A percentile compares a stretch with the other conserved stretches of the same genome.
Evolutionary conservation across 2,888 invertebrate genomes (phyloP).

Genomic region (Eustalomyia histrio): DNA sequence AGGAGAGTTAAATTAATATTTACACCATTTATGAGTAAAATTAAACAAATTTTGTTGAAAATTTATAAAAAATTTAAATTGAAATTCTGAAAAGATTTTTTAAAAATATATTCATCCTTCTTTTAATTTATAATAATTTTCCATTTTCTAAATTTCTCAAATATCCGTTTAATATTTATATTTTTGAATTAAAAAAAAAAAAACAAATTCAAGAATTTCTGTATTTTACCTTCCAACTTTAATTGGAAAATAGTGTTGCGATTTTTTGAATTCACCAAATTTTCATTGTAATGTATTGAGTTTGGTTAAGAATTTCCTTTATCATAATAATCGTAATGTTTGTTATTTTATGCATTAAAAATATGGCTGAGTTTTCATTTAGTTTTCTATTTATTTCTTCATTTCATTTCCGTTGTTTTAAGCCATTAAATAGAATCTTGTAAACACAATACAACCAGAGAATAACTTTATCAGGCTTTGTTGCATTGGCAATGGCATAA

Average conservation of each 20-base stretch:
- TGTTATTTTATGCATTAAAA: slow-evolving; percentile 48
- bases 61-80: no score
- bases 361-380: background rate
- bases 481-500: slow-evolving; percentile 72
- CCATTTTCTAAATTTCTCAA: no score
- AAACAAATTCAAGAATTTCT: no score
- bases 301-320: slow-evolving; percentile 56
- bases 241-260: no score
- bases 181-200: no score
- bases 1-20: slow-evolving; percentile 19
- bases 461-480: slow-evolving; percentile 25
- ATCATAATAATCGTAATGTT: slow-evolving; percentile 49
- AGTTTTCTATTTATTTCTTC: slow-evolving; percentile 7
- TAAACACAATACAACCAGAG: slow-evolving; percentile 66
- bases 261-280: slow-evolving; percentile 19
- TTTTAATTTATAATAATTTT: no score
- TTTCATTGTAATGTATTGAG: slow-evolving; percentile 52
- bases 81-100: no score
- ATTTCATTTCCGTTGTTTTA: slow-evolving; percentile 59
- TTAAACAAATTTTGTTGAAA: no score
- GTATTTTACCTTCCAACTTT: no score
- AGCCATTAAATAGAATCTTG: slow-evolving; percentile 65
- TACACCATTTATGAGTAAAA: background rate
- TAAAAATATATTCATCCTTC: no score
- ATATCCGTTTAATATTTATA: no score